A percentile compares a stretch with the other conserved stretches of the same genome.
Evolutionary conservation across 2,113 vertebrate genomes (phyloP).

Genomic region (Xerus inauris): DNA sequence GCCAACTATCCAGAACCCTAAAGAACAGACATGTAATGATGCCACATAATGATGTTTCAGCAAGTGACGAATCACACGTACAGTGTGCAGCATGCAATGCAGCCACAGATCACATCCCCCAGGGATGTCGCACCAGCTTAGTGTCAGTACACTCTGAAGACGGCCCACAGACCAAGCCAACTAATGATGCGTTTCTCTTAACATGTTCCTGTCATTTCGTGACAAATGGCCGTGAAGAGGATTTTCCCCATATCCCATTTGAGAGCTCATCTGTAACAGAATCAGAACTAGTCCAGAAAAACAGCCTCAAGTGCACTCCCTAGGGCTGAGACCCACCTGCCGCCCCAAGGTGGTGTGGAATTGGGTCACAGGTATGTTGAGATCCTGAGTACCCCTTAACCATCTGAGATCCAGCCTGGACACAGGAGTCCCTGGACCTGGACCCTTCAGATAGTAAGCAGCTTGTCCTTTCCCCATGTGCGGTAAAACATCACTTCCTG

Average conservation of each 20-base stretch:
- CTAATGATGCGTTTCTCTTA: not conserved
- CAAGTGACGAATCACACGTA: fast-evolving
- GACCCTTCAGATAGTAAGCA: not conserved
- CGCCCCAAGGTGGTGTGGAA: not conserved
- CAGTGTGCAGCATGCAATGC: no score
- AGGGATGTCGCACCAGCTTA: not conserved
- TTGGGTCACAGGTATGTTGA: not conserved
- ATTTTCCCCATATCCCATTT: not conserved
- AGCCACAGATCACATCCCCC: no score
- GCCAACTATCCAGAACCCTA: not conserved
- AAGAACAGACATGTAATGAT: not conserved
- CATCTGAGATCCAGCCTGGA: not conserved
- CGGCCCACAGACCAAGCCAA: not conserved
- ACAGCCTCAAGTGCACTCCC: not conserved
- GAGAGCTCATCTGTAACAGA: not conserved
- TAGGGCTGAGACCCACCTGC: not conserved
- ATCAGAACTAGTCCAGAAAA: not conserved
- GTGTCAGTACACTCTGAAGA: not conserved
- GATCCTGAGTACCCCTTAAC: not conserved
- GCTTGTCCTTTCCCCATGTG: not conserved
- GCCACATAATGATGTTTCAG: not conserved
- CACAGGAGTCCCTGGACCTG: not conserved
- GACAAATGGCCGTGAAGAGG: not conserved
- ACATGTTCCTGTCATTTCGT: not conserved
- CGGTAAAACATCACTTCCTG: not conserved